Evolutionary conservation across 2,888 invertebrate genomes (phyloP).

Genomic region (Epinotia nisella): DNA sequence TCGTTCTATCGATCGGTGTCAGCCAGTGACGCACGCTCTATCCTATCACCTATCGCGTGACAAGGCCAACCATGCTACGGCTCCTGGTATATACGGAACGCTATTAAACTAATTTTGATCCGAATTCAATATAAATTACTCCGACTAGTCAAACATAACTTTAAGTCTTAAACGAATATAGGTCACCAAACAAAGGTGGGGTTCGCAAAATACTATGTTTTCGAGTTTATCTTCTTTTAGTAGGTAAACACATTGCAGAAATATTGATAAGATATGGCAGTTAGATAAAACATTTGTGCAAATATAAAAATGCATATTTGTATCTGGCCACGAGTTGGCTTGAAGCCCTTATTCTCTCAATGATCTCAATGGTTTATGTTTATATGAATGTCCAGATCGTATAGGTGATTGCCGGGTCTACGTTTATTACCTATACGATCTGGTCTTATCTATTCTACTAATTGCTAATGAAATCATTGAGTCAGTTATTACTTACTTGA

Average conservation of each 20-base stretch:
- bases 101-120: no score
- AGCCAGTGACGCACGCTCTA: no score
- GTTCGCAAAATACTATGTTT: constrained; percentile 76
- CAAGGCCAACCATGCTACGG: no score
- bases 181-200: constrained; percentile 81
- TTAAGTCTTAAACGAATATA: constrained; percentile 65
- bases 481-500: no score
- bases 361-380: not conserved
- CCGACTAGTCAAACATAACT: constrained; percentile 42
- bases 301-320: constrained; percentile 80
- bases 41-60: no score
- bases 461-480: no score
- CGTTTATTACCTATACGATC: not conserved
- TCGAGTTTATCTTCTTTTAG: constrained; percentile 69
- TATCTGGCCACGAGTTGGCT: constrained; percentile 54
- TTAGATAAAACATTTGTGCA: constrained; percentile 75
- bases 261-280: constrained; percentile 77
- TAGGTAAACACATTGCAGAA: constrained; percentile 70
- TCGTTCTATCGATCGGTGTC: no score
- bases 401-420: not conserved
- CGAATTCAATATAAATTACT: not conserved
- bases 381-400: not conserved
- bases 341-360: not conserved
- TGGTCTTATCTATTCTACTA: not conserved
- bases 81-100: no score